Evolutionary conservation across 2,888 invertebrate species (phyloP), one percentile per base, ranked within the genome.

Genomic region (Lumbricus terrestris): DNA sequence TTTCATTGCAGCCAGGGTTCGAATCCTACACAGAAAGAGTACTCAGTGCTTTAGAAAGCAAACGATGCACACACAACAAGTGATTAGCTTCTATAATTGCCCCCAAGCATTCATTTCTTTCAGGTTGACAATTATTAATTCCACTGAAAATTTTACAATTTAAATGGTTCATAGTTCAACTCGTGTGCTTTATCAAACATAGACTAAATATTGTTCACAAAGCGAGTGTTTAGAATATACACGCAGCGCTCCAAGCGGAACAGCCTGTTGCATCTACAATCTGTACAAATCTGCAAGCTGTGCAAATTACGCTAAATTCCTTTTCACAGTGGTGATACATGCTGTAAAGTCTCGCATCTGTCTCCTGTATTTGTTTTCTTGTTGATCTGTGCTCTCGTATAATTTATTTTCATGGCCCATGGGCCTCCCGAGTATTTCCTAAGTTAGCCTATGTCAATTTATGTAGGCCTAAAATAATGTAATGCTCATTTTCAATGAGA

Each of bases 71-170:
- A 69, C 8, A n/a, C 69, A n/a, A n/a, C 69, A 13, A 69, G n/a
- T 69, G 69, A n/a, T 29, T 69, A 69, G 69, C 29, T 0, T 69
- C 29, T 69, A n/a, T n/a, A 69, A 69, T n/a, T 69, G n/a, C 8
- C n/a, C 6, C 29, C 4, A 8, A 0, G 8, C n/a, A n/a, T 69
- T 13, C 29, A n/a, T 69, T 69, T 69, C 29, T 69, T 4, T 69
- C 69, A n/a, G 69, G 69, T 69, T 69, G 69, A 69, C 69, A 69
- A 69, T n/a, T n/a, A n/a, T 69, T n/a, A 69, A 69, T 69, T 69
- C 8, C 8, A 69, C 29, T 69, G 69, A 29, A 69, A 69, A n/a
- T 69, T n/a, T 69, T 11, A 69, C n/a, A 69, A 69, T n/a, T 69
- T 69, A 69, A n/a, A 69, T n/a, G 69, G 69, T 69, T 69, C 69